phyloP scores from a whole-genome alignment of 2,888 invertebrate species.

The Drosophila kambysellisi region DNA sequence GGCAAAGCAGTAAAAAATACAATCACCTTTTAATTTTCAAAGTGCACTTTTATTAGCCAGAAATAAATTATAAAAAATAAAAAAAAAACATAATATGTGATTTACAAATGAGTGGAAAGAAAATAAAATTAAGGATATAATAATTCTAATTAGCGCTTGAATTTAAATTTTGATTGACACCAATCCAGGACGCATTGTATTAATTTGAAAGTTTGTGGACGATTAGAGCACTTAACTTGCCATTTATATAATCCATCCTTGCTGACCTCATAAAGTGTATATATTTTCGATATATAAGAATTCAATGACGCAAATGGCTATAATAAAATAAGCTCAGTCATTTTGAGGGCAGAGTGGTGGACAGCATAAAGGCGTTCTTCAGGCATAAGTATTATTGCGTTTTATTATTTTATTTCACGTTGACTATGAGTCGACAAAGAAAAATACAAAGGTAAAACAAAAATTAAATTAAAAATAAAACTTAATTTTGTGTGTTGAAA shows the following conservation, averaged over 20 bases:
- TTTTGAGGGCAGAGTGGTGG: neutral
- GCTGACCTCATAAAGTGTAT: neutral
- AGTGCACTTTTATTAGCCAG: too few relatives aligned
- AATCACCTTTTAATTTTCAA: too few relatives aligned
- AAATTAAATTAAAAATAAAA: neutral
- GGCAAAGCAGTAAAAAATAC: too few relatives aligned
- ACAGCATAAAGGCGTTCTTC: neutral
- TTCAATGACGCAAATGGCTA: neutral
- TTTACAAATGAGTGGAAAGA: neutral
- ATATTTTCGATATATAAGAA: neutral
- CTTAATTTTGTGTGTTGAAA: neutral
- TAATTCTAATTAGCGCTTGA: neutral
- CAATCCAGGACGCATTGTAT: neutral
- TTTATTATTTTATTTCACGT: neutral
- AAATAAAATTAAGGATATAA: neutral
- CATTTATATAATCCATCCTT: neutral
- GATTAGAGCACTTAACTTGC: too few relatives aligned
- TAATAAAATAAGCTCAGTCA: neutral
- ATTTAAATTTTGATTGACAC: neutral
- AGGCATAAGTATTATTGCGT: neutral
- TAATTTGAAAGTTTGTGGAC: neutral
- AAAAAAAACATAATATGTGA: neutral
- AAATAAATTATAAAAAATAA: too few relatives aligned
- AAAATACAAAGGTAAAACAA: neutral
- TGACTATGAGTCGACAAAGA: neutral